Conservation (phyloP, 2,113 vertebrate species). For the Hippolais icterina region DNA sequence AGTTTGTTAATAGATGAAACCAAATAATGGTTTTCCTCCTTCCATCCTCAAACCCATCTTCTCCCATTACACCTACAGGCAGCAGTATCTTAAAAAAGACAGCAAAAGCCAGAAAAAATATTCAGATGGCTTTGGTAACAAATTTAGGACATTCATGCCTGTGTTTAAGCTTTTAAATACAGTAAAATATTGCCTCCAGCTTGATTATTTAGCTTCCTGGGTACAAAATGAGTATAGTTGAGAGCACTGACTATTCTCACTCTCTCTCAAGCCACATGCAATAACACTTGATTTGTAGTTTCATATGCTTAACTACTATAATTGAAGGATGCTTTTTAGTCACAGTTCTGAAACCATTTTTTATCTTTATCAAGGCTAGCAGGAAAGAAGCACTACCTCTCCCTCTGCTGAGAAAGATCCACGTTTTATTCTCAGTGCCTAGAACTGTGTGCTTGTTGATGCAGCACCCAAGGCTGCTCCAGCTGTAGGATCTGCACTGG, state of each 20-base stretch:
- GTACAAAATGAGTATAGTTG: not conserved
- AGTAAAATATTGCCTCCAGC: not conserved
- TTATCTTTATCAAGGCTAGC: not conserved
- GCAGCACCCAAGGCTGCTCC: not conserved
- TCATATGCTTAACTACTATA: not conserved
- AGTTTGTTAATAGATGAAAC: not conserved
- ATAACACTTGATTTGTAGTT: not conserved
- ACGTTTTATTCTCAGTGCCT: not conserved
- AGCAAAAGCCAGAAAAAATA: not conserved
- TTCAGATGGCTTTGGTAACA: not conserved
- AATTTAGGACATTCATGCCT: not conserved
- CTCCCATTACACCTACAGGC: not conserved
- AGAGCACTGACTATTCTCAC: not conserved
- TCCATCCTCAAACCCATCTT: not conserved
- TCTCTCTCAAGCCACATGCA: not conserved
- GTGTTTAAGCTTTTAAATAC: not conserved
- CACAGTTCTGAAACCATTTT: not conserved
- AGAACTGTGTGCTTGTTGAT: not conserved
- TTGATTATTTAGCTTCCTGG: not conserved
- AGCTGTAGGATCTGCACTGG: not conserved
- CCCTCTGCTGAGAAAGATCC: not conserved
- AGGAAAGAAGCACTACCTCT: not conserved
- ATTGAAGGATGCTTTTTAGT: not conserved
- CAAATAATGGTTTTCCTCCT: not conserved
- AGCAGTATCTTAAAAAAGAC: not conserved